Evolutionary conservation across 2,888 invertebrate genomes (phyloP), one percentile per base, ranked within the genome.

Genomic region (Hirtodrosophila confusa): DNA sequence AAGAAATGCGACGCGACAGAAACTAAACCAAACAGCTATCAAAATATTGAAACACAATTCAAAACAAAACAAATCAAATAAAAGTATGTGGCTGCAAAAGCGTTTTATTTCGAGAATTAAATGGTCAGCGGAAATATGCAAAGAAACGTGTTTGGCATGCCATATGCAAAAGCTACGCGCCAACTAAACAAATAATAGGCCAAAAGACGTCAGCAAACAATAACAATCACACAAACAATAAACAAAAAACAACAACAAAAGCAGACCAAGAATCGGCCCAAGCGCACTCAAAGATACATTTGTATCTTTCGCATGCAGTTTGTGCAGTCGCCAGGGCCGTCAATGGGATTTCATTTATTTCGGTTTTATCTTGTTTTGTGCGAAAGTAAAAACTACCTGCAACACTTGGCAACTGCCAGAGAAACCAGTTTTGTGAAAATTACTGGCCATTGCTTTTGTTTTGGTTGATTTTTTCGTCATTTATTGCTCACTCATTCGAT

Each of bases 351-450:
- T 56, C 54, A 29, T 27, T 49, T 45, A 58, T 36, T 36, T 40
- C 11, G 31, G 47, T 57, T 62, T 69, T 75, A 68, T 75, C 68
- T 73, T 64, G 72, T 78, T 73, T 80, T 77, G 80, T 75, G 84
- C 86, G 84, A 85, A 85, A 85, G 86, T 85, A 86, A 85, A 84
- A 86, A 84, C 84, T 86, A 85, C 84, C 84, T 86, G 84, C 84
- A 72, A 69, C 69, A 66, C 69, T 71, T 61, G 73, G 60, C 68
- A 63, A 69, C 62, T 56, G 65, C 58, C 53, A 48, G 70, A 71
- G 65, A 80, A 83, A 85, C 82, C 79, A 77, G 85, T 83, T 82
- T 82, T 85, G 85, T 85, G 83, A 79, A 84, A 82, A 85, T 85
- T 77, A 83, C 79, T 82, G 72, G 64, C 76, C 56, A 69, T 72